phyloP scores from a whole-genome alignment of 2,113 vertebrate species.

The Numida meleagris region DNA sequence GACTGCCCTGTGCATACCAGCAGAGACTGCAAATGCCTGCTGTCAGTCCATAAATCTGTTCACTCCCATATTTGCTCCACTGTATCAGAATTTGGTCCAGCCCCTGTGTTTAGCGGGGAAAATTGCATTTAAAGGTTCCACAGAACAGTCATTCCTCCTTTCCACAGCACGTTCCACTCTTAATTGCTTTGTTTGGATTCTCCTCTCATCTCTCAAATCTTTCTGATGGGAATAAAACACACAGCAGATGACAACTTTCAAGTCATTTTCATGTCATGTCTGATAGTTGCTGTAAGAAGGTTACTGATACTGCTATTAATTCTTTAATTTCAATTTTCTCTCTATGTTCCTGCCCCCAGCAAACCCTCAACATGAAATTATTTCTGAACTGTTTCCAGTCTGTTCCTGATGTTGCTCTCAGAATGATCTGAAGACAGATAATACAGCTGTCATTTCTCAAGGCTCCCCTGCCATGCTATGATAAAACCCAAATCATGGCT shows the following conservation, averaged over 20 bases:
- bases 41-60: not conserved
- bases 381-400: constrained; percentile 40
- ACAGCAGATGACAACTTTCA: constrained; percentile 34
- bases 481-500: constrained; percentile 46
- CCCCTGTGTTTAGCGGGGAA: not conserved
- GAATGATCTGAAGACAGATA: constrained; percentile 46
- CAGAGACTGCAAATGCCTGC: not conserved
- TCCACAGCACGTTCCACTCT: not conserved
- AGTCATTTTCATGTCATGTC: constrained; percentile 15
- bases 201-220: constrained; percentile 22
- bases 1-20: not conserved
- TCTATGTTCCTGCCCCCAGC: constrained; percentile 46
- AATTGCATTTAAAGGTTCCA: not conserved
- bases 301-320: constrained; percentile 66
- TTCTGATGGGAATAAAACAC: constrained; percentile 43
- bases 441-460: constrained; percentile 65
- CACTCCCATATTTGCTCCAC: rapidly evolving
- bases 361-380: constrained; percentile 32
- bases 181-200: constrained; percentile 55
- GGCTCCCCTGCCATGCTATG: constrained; percentile 55
- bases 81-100: not conserved
- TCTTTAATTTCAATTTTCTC: constrained; percentile 47
- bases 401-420: constrained; percentile 30
- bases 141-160: not conserved
- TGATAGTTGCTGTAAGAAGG: constrained; percentile 3